phyloP scores from a whole-genome alignment of 23 tunicate genomes.

The Trididemnum clinides region DNA sequence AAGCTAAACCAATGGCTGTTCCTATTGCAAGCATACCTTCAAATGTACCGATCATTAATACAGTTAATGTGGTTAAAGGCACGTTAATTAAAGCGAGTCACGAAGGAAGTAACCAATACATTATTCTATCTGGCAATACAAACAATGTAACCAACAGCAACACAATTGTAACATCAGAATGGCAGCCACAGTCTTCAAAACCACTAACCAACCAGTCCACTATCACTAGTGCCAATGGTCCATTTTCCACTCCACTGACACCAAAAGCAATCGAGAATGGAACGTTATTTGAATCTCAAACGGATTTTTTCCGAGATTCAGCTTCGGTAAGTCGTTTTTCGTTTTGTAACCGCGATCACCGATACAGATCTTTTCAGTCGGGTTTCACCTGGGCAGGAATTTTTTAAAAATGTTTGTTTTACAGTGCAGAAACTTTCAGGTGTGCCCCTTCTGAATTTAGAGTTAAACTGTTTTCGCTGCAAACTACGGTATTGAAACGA shows the following conservation, averaged over 20 bases:
- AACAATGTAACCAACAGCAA: background rate
- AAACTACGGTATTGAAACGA: too few species aligned
- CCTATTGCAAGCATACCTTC: too few species aligned
- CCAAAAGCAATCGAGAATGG: background rate
- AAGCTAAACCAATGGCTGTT: background rate
- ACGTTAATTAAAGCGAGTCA: constrained; percentile 28
- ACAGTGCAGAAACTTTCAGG: too few species aligned
- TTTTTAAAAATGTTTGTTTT: too few species aligned
- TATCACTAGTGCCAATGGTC: background rate
- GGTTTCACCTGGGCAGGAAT: too few species aligned
- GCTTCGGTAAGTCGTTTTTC: background rate
- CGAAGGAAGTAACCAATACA: constrained; percentile 58
- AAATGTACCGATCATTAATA: too few species aligned
- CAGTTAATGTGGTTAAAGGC: constrained; percentile 44
- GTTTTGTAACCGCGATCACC: too few species aligned
- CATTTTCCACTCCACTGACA: background rate
- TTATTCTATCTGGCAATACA: constrained; percentile 30
- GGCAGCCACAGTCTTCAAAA: background rate
- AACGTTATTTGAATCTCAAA: background rate
- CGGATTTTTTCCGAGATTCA: background rate
- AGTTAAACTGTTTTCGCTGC: too few species aligned
- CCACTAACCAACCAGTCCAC: background rate
- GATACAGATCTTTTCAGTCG: too few species aligned
- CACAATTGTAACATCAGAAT: background rate
- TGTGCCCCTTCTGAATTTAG: too few species aligned